A percentile compares a stretch with the other conserved stretches of the same genome.
Evolutionary conservation across 1,140 invertebrate genomes (phyloP).

Genomic region (Dreissena rostriformis): DNA sequence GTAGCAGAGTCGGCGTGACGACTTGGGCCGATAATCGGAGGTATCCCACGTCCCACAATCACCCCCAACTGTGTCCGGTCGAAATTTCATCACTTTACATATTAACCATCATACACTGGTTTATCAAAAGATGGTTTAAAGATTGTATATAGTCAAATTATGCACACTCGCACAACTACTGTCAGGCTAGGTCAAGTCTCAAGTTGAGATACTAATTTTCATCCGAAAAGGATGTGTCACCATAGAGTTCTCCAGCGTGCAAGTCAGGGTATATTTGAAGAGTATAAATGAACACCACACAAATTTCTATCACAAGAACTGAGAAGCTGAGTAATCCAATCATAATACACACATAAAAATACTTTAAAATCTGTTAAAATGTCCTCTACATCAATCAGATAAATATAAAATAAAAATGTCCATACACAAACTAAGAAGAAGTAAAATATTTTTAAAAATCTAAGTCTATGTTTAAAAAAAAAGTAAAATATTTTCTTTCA

Average conservation of each 20-base stretch:
- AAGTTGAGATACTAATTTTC: slow-evolving; percentile 32
- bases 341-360: slow-evolving; percentile 19
- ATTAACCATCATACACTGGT: not conserved
- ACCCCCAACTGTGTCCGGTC: slow-evolving; percentile 45
- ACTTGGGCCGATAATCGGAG: slow-evolving; percentile 43
- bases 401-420: not conserved
- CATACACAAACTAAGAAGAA: not conserved
- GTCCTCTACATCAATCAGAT: not conserved
- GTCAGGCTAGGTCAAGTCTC: not conserved
- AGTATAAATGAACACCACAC: slow-evolving; percentile 41
- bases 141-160: too few relatives aligned
- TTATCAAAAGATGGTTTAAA: too few relatives aligned
- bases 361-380: not conserved
- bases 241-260: slow-evolving; percentile 26
- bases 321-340: slow-evolving; percentile 49
- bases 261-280: slow-evolving; percentile 44
- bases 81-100: slow-evolving; percentile 37
- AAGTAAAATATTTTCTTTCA: too few relatives aligned
- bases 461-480: not conserved
- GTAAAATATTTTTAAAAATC: too few relatives aligned
- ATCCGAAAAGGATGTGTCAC: slow-evolving; percentile 38
- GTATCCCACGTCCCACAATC: slow-evolving; percentile 48
- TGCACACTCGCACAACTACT: not conserved
- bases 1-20: slow-evolving; percentile 21
- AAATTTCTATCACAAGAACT: slow-evolving; percentile 36